Evolutionary conservation across 2,797 vertebrate genomes (phyloP), one percentile per base, ranked within the genome.

Genomic region (Xiphophorus birchmanni): DNA sequence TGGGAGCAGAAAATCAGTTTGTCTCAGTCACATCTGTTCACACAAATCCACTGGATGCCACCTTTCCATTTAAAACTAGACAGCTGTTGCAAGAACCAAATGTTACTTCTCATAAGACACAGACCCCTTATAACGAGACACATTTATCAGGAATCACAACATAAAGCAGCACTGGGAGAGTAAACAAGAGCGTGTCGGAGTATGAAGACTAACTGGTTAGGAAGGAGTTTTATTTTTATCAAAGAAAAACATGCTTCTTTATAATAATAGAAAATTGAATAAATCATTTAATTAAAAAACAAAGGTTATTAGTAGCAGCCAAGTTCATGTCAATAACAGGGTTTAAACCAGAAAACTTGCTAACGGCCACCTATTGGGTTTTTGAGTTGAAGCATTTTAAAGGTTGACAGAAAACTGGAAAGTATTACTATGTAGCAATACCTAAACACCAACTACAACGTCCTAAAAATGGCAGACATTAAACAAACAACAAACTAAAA

Each of bases 121-220:
- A 21, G 2, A 65, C 35, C 1, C 21, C 32, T 35, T 5, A 69
- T 50, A 75, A 73, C 48, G n/a, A 65, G 29, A 52, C 9, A 5
- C 4, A 74, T 63, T 72, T 69, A 69, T 71, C 17, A 75, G 77
- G n/a, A 80, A 60, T 72, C 5, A 0, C 72, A 37, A 40, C 37
- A 74, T 45, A 50, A 32, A 7, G 65, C 1, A 29, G 48, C n/a
- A 5, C 56, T 11, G 52, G 23, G n/a, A 56, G 2, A 65, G 58
- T 50, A 52, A 29, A 8, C 60, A 0, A 76, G 47, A 76, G 47
- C 69, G 63, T 10, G 69, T 65, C 15, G 0, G 13, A 60, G 58
- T 18, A 86, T 78, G 73, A 84, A 58, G 83, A 87, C 52, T 52
- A 85, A 90, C 89, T 26, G 88, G 91, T 90, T 56, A 11, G 6